These are phyloP conservation scores for Camponotus fellah DNA, from an alignment of 2,888 invertebrate species.

Conservation along the genomic window DNA sequence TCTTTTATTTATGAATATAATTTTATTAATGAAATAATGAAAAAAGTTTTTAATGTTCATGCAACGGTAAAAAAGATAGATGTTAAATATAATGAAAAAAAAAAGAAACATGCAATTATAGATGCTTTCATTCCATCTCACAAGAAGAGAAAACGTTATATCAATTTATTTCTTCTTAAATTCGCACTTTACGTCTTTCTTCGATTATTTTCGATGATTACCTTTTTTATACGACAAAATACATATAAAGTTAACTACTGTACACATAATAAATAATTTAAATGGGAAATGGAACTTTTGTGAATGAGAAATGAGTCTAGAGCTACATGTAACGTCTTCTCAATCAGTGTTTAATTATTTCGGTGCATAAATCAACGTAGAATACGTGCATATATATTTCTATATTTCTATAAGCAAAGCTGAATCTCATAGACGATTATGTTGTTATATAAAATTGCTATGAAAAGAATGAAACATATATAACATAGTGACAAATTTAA, in stretches of 20 bases:
- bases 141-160: constrained; percentile 14
- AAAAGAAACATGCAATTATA: constrained; percentile 26
- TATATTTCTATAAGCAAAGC: constrained; percentile 13
- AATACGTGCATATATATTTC: neutral
- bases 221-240: neutral
- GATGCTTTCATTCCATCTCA: neutral
- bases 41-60: constrained; percentile 18
- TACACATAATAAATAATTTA: neutral
- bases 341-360: constrained; percentile 14
- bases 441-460: neutral
- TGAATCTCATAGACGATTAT: constrained; percentile 27
- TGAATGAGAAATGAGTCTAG: neutral
- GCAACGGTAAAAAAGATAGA: neutral
- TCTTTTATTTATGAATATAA: neutral
- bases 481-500: neutral
- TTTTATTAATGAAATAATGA: neutral
- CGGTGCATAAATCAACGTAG: neutral
- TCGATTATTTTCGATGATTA: neutral
- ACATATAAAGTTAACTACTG: neutral
- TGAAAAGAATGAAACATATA: neutral
- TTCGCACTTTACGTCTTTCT: neutral
- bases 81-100: neutral
- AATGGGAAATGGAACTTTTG: neutral
- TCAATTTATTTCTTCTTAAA: constrained; percentile 1
- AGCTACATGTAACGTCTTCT: constrained; percentile 1